A percentile compares a stretch with the other conserved stretches of the same genome.
These are phyloP conservation scores for Euura lappo DNA, from an alignment of 1,140 invertebrate species.

Conservation along the genomic window DNA sequence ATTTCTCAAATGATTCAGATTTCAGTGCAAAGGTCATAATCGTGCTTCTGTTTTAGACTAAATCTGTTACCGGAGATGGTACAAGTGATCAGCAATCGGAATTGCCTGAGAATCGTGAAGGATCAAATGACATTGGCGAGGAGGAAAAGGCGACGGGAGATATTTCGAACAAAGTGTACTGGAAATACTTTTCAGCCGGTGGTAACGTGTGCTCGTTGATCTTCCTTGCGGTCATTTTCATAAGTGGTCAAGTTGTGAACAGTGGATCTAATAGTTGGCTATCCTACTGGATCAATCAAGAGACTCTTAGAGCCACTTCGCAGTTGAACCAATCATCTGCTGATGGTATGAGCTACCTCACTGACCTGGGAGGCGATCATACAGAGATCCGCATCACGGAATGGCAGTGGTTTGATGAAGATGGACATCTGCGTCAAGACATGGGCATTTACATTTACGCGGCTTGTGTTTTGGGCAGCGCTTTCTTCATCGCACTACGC, in stretches of 20 bases:
- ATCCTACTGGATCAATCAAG: conserved; percentile 72
- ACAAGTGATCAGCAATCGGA: too few species aligned
- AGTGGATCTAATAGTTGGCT: conserved; percentile 82
- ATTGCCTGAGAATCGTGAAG: too few species aligned
- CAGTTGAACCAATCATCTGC: neutral
- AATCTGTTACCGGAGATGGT: too few species aligned
- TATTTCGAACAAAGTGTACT: conserved; percentile 64
- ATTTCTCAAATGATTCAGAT: too few species aligned
- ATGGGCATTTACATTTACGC: conserved; percentile 56
- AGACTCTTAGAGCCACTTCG: conserved; percentile 44
- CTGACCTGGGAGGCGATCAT: too few species aligned
- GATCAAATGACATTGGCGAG: conserved; percentile 17
- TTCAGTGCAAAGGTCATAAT: too few species aligned
- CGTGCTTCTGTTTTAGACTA: too few species aligned
- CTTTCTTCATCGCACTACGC: conserved; percentile 63
- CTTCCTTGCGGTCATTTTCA: conserved; percentile 64
- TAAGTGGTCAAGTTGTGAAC: conserved; percentile 72
- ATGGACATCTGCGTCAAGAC: conserved; percentile 34
- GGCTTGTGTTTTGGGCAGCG: conserved; percentile 45
- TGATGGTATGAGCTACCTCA: too few species aligned
- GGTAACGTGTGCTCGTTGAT: conserved; percentile 65
- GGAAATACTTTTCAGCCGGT: conserved; percentile 73
- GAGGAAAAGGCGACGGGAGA: conserved; percentile 60
- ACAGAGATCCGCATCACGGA: too few species aligned
- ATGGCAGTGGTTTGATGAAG: conserved; percentile 27